These are phyloP conservation scores for Adelognathus sp. DNA, from an alignment of 2,888 invertebrate species.

Conservation along the genomic window DNA sequence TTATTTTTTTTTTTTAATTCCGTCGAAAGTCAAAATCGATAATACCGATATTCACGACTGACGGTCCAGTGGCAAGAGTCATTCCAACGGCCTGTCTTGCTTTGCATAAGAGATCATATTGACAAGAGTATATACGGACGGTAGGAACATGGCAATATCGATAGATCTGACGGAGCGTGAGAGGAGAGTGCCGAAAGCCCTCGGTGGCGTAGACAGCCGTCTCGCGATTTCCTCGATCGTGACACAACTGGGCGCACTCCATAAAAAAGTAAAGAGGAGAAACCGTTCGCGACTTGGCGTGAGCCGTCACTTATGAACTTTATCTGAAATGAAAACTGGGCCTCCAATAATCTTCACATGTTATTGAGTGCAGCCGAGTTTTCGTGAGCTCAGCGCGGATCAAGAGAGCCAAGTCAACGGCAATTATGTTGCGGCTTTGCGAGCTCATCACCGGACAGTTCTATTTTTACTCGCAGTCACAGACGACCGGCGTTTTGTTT, in stretches of 20 bases:
- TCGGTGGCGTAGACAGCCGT: neutral
- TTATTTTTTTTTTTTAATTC: neutral
- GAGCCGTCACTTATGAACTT: slow-evolving; percentile 20
- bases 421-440: slow-evolving; percentile 39
- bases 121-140: slow-evolving; percentile 15
- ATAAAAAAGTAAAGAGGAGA: neutral
- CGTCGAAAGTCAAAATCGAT: slow-evolving; percentile 25
- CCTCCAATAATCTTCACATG: slow-evolving; percentile 38
- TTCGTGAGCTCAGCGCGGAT: neutral
- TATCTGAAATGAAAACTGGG: slow-evolving; percentile 20
- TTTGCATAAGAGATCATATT: slow-evolving; percentile 52
- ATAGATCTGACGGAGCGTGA: slow-evolving; percentile 30
- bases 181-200: neutral
- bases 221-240: neutral
- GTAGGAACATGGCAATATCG: slow-evolving; percentile 35
- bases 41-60: slow-evolving; percentile 47
- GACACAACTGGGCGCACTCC: slow-evolving; percentile 26
- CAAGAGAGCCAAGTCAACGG: slow-evolving; percentile 27
- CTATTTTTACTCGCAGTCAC: slow-evolving; percentile 31
- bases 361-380: slow-evolving; percentile 34
- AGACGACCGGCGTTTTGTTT: slow-evolving; percentile 4
- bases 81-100: slow-evolving; percentile 35
- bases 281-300: neutral
- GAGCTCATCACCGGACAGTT: slow-evolving; percentile 29
- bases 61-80: slow-evolving; percentile 28